Base-by-base conservation (phyloP, 2,888 invertebrate species). In the Hirtodrosophila confusa region DNA sequence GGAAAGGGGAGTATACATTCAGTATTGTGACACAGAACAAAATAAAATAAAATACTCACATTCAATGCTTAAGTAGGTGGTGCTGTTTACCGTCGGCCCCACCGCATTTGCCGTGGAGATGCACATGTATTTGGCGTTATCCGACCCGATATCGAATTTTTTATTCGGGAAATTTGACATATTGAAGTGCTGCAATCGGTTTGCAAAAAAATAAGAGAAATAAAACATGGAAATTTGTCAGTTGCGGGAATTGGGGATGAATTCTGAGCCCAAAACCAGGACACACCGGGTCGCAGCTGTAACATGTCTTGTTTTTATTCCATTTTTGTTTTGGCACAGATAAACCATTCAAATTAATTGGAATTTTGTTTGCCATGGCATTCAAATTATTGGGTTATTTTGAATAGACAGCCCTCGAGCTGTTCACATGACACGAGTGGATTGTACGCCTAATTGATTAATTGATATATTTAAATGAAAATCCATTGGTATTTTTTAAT, bases 21-120 rank as follows among this genome's bases (percentile, higher is more conserved):
- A 39, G 12, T 36, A 10, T 24, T 37, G 11, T 23, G 29, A 27
- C 47, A 36, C 8, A 31, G 29, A 36, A 8, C 4, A 7, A 17
- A 17, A 3, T 31, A 31, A 48, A 56, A 48, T 51, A 29, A 44
- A 12, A 51, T 77, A 94, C 96, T 95, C 91, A 98, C 98, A 98
- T 92, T 98, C 97, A 23, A 97, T 96, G 66, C 96, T 95, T 86
- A 98, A 96, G 88, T 95, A 95, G 39, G 97, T 97, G 57, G 95
- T 95, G 89, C 96, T 96, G 83, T 95, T 94, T 69, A 97, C 97
- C 2, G 96, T 95, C 0, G 94, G 93, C 0, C 97, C 97, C 47
- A 96, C 95, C 4, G 93, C 93, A 91, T 97, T 97, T 41, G 93
- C 92, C 4, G 95, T 95, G 65, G 97, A 97, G 73, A 94, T 93